Evolutionary conservation across 1,140 invertebrate species (phyloP).

Genomic region (Drosophila teissieri): DNA sequence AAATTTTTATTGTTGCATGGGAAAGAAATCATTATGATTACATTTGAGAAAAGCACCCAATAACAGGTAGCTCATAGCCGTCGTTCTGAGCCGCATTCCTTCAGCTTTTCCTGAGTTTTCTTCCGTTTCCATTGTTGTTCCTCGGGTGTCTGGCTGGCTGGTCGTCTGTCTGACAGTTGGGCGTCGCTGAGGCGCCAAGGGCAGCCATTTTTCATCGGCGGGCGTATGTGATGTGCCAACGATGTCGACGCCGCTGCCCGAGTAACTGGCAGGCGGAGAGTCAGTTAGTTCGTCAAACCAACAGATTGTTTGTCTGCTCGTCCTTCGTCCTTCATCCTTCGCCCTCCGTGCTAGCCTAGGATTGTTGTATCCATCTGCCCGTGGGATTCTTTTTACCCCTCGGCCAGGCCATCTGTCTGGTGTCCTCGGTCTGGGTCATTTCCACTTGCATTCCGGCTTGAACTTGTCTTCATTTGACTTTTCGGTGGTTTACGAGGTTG

Average conservation of each 20-base stretch:
- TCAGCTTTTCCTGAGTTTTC: constrained; percentile 1
- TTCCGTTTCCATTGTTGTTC: constrained; percentile 21
- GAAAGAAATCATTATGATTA: too few relatives aligned
- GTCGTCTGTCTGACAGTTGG: constrained; percentile 30
- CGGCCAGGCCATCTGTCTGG: constrained; percentile 25
- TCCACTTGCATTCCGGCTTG: constrained; percentile 50
- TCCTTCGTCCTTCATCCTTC: background rate
- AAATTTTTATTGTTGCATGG: too few relatives aligned
- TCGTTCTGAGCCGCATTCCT: constrained; percentile 13
- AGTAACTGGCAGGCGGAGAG: constrained; percentile 28
- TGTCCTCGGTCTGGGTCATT: constrained; percentile 61
- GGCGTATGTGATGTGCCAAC: constrained; percentile 54
- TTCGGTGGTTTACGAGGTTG: constrained; percentile 20
- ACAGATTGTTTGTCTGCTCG: constrained; percentile 51
- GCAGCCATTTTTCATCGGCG: constrained; percentile 61
- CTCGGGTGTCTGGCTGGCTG: constrained; percentile 30
- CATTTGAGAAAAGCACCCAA: background rate
- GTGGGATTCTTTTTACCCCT: constrained; percentile 37
- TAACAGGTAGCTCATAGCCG: background rate
- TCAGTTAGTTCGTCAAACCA: constrained; percentile 49
- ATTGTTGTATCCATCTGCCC: constrained; percentile 61
- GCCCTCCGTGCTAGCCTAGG: background rate
- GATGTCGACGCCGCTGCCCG: constrained; percentile 17
- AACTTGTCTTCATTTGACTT: constrained; percentile 30
- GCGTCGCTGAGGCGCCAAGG: constrained; percentile 54